Base-by-base conservation (phyloP, 2,113 vertebrate species). In the Connochaetes taurinus region DNA sequence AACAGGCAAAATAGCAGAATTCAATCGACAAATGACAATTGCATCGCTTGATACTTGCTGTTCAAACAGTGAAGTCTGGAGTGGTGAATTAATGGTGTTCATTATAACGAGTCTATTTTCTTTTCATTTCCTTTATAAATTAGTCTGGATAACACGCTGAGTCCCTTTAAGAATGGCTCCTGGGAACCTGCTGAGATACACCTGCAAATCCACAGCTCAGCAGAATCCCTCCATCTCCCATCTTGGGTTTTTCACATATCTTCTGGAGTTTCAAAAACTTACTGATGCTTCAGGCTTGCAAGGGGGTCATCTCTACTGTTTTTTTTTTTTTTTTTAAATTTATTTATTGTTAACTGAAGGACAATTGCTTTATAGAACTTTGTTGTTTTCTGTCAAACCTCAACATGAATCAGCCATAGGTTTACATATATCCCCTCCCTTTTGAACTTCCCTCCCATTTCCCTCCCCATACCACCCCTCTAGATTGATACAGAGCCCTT, bases 61-160 rank as follows among this genome's bases (percentile, higher is more conserved):
- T 97, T 99, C 98, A 98, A 98, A 99, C 97, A 97, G 97, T 93
- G 97, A 98, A 98, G 97, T 98, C 97, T 98, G 97, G 97, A 98
- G 98, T 98, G 97, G 97, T 98, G 98, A 98, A 99, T 99, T 99
- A 98, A 99, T 99, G 98, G 98, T 96, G 95, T 98, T 99, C 98
- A 98, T 98, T 98, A 98, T 98, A 98, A 98, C 33, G 31, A 98
- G 98, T 98, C 98, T 98, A 98, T 99, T 99, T 98, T 98, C 98
- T 98, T 99, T 98, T 98, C 98, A 99, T 98, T 99, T 99, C 99
- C 98, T 98, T 98, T 98, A 98, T 98, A 98, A 98, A 99, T 99
- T 98, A 98, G 98, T 78, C 97, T 97, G 97, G 98, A 97, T 98
- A 98, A 94, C 98, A 99, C 0, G 97, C 98, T 98, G 99, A 40